Evolutionary conservation across 2,888 invertebrate species (phyloP).

Genomic region (Drosophila paranaensis): DNA sequence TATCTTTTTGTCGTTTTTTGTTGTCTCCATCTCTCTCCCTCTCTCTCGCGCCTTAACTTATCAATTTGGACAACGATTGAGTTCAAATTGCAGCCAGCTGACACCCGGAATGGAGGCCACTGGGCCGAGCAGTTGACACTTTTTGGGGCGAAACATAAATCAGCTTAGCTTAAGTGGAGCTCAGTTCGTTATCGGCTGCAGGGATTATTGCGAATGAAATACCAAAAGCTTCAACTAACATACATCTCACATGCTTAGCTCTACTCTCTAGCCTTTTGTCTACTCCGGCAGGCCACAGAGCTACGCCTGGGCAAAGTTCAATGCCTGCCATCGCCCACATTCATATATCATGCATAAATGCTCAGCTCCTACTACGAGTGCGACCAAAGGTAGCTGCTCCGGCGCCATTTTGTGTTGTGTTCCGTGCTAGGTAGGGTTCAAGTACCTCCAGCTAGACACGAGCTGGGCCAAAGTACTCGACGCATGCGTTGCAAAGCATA

Average conservation of each 20-base stretch:
- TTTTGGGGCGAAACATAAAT: conserved; percentile 72
- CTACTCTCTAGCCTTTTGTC: conserved; percentile 18
- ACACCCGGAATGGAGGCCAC: conserved; percentile 69
- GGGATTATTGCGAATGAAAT: conserved; percentile 38
- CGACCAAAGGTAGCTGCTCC: conserved; percentile 42
- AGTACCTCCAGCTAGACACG: conserved; percentile 65
- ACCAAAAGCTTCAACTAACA: conserved; percentile 13
- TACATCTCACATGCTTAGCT: not conserved
- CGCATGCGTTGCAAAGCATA: conserved; percentile 64
- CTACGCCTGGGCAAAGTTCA: conserved; percentile 44
- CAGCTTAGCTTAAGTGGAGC: conserved; percentile 61
- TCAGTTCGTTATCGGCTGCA: conserved; percentile 33
- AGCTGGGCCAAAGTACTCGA: conserved; percentile 47
- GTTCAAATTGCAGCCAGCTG: conserved; percentile 77
- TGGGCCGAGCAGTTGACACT: conserved; percentile 69
- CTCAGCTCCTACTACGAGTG: conserved; percentile 12
- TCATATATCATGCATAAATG: conserved; percentile 59
- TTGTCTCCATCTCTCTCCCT: conserved; percentile 12
- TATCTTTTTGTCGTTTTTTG: conserved; percentile 41
- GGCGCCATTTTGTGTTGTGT: conserved; percentile 67
- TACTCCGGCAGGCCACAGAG: conserved; percentile 38
- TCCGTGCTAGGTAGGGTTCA: conserved; percentile 61
- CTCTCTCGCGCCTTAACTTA: conserved; percentile 57
- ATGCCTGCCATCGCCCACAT: conserved; percentile 59
- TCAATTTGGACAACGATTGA: conserved; percentile 73